phyloP scores from a whole-genome alignment of 1,140 invertebrate species.

The Eufriesea mexicana region DNA sequence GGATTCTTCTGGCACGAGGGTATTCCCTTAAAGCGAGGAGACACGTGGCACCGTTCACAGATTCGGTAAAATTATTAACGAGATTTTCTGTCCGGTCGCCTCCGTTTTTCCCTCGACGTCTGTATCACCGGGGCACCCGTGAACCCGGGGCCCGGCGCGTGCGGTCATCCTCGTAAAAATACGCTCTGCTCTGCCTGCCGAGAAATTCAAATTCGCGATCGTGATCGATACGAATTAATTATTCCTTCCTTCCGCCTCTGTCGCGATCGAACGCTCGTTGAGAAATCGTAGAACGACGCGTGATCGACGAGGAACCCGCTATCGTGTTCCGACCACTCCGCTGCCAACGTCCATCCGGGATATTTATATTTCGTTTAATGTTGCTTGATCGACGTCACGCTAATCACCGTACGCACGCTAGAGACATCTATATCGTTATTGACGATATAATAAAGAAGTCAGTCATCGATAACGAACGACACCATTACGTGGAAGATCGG shows the following conservation, averaged over 20 bases:
- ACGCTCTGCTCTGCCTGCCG: no score
- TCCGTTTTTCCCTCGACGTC: constrained; percentile 39
- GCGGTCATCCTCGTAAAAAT: no score
- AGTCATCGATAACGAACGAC: constrained; percentile 63
- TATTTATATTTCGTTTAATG: constrained; percentile 49
- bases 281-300: no score
- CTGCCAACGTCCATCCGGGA: background rate
- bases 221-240: no score
- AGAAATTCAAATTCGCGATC: no score
- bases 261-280: no score
- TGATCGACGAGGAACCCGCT: no score
- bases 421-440: constrained; percentile 44
- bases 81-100: constrained; percentile 24
- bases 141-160: no score
- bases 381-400: background rate
- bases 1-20: constrained; percentile 56
- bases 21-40: constrained; percentile 50
- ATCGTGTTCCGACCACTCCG: no score
- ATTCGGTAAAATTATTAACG: constrained; percentile 65
- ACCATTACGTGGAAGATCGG: constrained; percentile 58
- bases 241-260: no score
- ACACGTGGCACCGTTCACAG: constrained; percentile 62
- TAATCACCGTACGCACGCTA: constrained; percentile 11
- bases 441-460: constrained; percentile 57
- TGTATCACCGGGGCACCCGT: constrained; percentile 38